Percentiles rank a stretch among this genome's conserved stretches.
Evolutionary conservation across 64 coral and sea anemone species (phyloP).

Genomic region (Dendronephthya gigantea): DNA sequence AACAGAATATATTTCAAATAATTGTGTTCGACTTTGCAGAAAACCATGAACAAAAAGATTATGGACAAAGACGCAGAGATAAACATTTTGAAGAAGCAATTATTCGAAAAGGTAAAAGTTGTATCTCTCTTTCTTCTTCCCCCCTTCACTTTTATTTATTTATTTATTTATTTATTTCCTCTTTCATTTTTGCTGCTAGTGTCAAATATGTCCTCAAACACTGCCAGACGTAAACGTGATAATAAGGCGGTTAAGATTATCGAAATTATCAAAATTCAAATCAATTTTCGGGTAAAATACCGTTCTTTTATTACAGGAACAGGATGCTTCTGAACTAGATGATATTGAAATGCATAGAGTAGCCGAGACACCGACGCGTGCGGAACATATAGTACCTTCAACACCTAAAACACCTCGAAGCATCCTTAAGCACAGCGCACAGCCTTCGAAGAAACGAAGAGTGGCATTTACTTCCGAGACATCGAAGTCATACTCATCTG

Average conservation of each 20-base stretch:
- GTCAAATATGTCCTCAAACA: too few relatives aligned
- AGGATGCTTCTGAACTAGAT: background rate
- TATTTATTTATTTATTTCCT: too few relatives aligned
- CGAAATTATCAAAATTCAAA: too few relatives aligned
- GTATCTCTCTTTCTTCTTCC: background rate
- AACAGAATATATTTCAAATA: background rate
- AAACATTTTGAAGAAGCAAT: background rate
- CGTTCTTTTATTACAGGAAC: background rate
- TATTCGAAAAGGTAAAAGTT: background rate
- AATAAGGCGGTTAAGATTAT: too few relatives aligned
- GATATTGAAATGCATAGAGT: background rate
- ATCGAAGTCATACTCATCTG: background rate
- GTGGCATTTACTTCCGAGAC: background rate
- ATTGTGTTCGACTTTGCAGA: background rate
- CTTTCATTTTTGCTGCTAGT: too few relatives aligned
- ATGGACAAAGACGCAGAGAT: conserved; percentile 1
- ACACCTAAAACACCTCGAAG: conserved; percentile 1
- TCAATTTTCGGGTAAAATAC: background rate
- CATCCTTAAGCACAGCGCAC: background rate
- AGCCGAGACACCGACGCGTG: background rate
- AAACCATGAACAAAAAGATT: background rate
- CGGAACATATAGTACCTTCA: background rate
- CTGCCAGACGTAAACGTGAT: too few relatives aligned
- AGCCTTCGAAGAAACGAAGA: background rate
- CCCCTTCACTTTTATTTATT: background rate